A percentile compares a stretch with the other conserved stretches of the same genome.
These are phyloP conservation scores for Erinaceus europaeus DNA, from an alignment of 2,113 vertebrate species.

Conservation along the genomic window DNA sequence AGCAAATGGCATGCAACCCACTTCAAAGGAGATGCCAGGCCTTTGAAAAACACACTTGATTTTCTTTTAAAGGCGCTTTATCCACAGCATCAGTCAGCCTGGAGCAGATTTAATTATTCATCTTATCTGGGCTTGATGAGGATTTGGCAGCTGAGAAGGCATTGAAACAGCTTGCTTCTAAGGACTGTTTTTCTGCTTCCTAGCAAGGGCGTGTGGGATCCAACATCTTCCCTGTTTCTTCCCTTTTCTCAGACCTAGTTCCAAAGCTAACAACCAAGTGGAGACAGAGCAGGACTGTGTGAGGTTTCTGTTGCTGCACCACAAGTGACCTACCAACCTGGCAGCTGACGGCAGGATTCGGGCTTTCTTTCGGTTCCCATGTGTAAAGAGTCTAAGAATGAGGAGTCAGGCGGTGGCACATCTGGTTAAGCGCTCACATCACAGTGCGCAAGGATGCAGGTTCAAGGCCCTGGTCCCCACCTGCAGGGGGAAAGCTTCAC, in stretches of 20 bases:
- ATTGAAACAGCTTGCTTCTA: not conserved
- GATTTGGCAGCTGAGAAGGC: not conserved
- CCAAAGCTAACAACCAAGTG: not conserved
- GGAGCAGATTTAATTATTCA: slow-evolving; percentile 64
- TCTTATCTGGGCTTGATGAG: not conserved
- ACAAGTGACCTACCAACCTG: not conserved
- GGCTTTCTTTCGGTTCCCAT: too few species aligned
- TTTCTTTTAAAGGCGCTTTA: not conserved
- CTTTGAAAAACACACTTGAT: slow-evolving; percentile 38
- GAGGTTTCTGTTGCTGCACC: too few species aligned
- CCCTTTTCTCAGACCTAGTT: too few species aligned
- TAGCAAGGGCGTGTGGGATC: not conserved
- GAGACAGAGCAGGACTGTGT: fast-evolving
- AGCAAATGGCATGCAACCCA: not conserved
- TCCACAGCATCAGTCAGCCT: not conserved
- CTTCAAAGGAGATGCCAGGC: slow-evolving; percentile 27
- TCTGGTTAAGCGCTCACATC: too few species aligned
- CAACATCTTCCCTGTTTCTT: not conserved
- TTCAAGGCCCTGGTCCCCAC: too few species aligned
- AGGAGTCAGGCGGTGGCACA: too few species aligned
- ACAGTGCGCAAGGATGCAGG: too few species aligned
- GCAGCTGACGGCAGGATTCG: not conserved
- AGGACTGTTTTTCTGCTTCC: slow-evolving; percentile 3
- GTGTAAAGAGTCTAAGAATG: too few species aligned
- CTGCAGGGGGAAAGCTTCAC: too few species aligned